Evolutionary conservation across 1,140 invertebrate genomes (phyloP).

Genomic region (Mizuhopecten yessoensis): DNA sequence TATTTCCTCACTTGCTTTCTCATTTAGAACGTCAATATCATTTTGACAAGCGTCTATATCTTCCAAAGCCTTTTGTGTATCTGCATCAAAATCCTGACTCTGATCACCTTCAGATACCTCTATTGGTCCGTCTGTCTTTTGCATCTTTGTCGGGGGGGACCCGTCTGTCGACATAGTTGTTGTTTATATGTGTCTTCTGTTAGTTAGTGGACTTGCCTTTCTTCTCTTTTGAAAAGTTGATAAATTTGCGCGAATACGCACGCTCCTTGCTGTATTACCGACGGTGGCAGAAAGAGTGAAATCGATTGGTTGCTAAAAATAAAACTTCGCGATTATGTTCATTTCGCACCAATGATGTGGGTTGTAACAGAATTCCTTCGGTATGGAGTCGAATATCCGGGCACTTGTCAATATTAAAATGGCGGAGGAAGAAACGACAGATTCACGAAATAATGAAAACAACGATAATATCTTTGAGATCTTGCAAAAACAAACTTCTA

Average conservation of each 20-base stretch:
- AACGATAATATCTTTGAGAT: conserved; percentile 75
- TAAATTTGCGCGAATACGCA: conserved; percentile 58
- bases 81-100: conserved; percentile 85
- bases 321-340: conserved; percentile 49
- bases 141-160: conserved; percentile 65
- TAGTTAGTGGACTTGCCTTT: conserved; percentile 31
- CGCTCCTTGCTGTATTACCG: conserved; percentile 46
- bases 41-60: conserved; percentile 83
- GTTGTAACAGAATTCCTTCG: conserved; percentile 15
- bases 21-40: conserved; percentile 83
- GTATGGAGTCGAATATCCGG: conserved; percentile 66
- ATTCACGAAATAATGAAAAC: conserved; percentile 63
- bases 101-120: conserved; percentile 81
- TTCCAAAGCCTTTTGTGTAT: conserved; percentile 87
- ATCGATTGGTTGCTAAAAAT: conserved; percentile 64
- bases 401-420: conserved; percentile 82
- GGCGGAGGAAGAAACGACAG: conserved; percentile 82
- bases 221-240: conserved; percentile 67
- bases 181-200: background rate
- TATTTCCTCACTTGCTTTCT: conserved; percentile 92
- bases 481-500: conserved; percentile 67
- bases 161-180: conserved; percentile 64
- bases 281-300: background rate
- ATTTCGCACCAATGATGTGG: conserved; percentile 64
- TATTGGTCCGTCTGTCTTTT: conserved; percentile 66